These are phyloP conservation scores for Tapirus terrestris DNA, from an alignment of 2,113 vertebrate species.

Conservation along the genomic window DNA sequence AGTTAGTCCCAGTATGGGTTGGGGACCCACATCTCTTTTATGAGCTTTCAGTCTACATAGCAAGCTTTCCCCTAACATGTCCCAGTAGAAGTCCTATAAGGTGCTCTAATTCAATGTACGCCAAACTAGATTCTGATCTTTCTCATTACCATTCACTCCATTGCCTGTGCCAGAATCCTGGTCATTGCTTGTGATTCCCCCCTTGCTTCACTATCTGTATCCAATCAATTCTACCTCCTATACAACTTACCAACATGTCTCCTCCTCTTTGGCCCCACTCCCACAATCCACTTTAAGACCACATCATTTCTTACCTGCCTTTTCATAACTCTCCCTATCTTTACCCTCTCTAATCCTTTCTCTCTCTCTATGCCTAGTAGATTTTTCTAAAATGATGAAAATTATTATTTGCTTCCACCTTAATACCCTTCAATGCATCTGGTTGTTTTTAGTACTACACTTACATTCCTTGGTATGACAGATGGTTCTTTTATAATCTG, in stretches of 20 bases:
- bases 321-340: background rate
- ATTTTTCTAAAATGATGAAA: background rate
- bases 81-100: background rate
- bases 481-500: background rate
- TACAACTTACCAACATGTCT: background rate
- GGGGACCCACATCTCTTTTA: background rate
- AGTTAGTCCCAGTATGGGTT: background rate
- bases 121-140: background rate
- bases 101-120: background rate
- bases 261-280: background rate
- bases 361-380: background rate
- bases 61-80: background rate
- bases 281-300: background rate
- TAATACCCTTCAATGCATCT: background rate
- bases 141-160: background rate
- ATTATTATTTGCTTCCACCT: background rate
- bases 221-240: background rate
- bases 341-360: background rate
- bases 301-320: background rate
- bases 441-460: background rate
- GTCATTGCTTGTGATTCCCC: background rate
- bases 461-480: background rate
- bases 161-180: background rate
- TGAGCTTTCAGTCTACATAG: background rate
- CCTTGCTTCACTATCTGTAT: background rate